Percentiles rank a stretch among this genome's conserved stretches.
Conservation (phyloP, 2,888 invertebrate genomes). For the Willowsia nigromaculata region DNA sequence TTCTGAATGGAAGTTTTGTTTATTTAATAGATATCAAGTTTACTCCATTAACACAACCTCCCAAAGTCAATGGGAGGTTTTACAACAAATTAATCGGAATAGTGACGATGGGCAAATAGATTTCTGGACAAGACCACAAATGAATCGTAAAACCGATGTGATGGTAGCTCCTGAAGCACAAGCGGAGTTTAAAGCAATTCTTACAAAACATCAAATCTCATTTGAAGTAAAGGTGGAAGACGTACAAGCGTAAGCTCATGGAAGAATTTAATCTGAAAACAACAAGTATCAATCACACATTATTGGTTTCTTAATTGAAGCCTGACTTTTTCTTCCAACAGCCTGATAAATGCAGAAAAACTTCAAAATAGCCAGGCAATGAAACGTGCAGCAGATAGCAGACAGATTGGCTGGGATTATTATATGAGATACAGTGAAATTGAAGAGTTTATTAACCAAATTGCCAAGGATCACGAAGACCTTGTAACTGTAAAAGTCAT, state of each 20-base stretch:
- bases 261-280: no score
- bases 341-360: slow-evolving; percentile 34
- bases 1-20: no score
- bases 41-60: slow-evolving; percentile 81
- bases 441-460: not conserved
- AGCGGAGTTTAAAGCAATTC: not conserved
- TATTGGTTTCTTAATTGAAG: no score
- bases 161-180: slow-evolving; percentile 65
- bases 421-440: slow-evolving; percentile 32
- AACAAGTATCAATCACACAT: no score
- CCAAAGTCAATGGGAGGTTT: slow-evolving; percentile 81
- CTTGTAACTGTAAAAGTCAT: slow-evolving; percentile 70
- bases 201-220: slow-evolving; percentile 45
- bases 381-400: not conserved
- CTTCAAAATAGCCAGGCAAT: not conserved
- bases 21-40: slow-evolving; percentile 74
- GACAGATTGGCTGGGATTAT: not conserved
- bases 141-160: slow-evolving; percentile 84
- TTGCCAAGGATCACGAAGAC: not conserved
- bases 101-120: slow-evolving; percentile 81
- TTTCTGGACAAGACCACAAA: slow-evolving; percentile 84
- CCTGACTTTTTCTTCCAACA: not conserved
- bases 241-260: slow-evolving; percentile 63
- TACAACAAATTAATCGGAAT: slow-evolving; percentile 82
- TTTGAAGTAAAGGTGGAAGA: slow-evolving; percentile 65